Conservation (phyloP, 2,888 invertebrate species). For the Ommatoiulus sabulosus region DNA sequence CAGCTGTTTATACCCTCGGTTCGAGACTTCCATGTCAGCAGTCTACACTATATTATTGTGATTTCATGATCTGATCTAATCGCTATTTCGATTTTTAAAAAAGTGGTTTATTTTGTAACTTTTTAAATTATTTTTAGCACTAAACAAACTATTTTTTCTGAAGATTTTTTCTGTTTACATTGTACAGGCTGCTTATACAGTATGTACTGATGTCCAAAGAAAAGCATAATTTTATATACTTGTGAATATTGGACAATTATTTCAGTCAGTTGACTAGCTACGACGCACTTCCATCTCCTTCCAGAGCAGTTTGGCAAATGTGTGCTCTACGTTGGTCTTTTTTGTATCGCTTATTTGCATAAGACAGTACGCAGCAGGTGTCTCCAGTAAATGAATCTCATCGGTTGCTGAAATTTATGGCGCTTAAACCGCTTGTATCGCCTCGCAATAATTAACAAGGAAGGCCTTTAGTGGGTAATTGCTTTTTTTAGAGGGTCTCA, state of each 20-base stretch:
- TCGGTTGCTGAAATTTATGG: not conserved
- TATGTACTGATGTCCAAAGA: too few species aligned
- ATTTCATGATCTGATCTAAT: too few species aligned
- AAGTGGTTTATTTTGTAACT: too few species aligned
- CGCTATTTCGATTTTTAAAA: too few species aligned
- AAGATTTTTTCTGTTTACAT: too few species aligned
- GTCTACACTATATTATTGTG: too few species aligned
- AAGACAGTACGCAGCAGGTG: not conserved
- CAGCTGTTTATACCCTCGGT: not conserved
- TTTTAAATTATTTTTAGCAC: too few species aligned
- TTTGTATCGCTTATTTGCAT: not conserved
- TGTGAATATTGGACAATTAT: too few species aligned
- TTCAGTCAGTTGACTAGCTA: not conserved
- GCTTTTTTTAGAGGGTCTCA: not conserved
- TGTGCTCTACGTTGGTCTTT: not conserved
- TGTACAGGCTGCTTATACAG: too few species aligned
- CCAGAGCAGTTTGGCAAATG: not conserved
- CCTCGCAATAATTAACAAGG: not conserved
- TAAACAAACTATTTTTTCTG: too few species aligned
- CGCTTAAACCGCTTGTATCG: conserved; percentile 9
- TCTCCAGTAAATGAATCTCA: conserved; percentile 10
- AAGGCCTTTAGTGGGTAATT: conserved; percentile 19
- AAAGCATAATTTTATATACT: too few species aligned
- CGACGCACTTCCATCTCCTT: not conserved
- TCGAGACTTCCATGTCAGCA: not conserved